Conservation (phyloP, 2,888 invertebrate genomes). For the Hypolimnas misippus region DNA sequence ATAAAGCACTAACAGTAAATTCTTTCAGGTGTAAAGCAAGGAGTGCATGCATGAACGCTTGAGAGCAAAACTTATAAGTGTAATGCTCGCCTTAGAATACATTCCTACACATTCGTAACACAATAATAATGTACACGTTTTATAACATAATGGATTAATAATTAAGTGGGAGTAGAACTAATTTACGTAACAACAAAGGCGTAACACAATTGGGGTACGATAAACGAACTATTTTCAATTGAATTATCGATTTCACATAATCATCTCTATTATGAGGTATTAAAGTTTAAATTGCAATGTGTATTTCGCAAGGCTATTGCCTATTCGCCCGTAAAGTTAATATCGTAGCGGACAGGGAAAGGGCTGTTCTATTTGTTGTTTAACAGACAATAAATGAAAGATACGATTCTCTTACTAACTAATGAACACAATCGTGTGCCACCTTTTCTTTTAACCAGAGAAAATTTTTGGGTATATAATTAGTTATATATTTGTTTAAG, state of each 20-base stretch:
- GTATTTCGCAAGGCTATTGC: background rate
- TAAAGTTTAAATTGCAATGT: constrained; percentile 8
- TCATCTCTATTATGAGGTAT: background rate
- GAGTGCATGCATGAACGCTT: no score
- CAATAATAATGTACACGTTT: background rate
- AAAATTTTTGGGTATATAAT: background rate
- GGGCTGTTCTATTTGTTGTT: constrained; percentile 17
- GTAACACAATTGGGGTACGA: constrained; percentile 23
- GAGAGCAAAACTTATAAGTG: no score
- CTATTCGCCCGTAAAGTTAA: constrained; percentile 22
- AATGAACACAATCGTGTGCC: background rate
- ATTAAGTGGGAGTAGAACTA: constrained; percentile 12
- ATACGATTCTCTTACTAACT: background rate
- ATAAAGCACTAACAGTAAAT: no score
- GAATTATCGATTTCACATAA: background rate
- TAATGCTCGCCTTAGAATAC: no score
- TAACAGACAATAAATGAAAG: constrained; percentile 18
- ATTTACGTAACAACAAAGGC: constrained; percentile 15
- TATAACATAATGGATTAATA: constrained; percentile 14
- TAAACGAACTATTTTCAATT: constrained; percentile 22
- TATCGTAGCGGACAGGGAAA: constrained; percentile 18
- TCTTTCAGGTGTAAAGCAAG: no score
- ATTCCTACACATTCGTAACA: no score
- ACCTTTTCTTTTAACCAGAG: background rate
- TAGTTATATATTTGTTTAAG: no score